Conservation (phyloP, 2,797 vertebrate species). For the Sebastolobus alascanus region DNA sequence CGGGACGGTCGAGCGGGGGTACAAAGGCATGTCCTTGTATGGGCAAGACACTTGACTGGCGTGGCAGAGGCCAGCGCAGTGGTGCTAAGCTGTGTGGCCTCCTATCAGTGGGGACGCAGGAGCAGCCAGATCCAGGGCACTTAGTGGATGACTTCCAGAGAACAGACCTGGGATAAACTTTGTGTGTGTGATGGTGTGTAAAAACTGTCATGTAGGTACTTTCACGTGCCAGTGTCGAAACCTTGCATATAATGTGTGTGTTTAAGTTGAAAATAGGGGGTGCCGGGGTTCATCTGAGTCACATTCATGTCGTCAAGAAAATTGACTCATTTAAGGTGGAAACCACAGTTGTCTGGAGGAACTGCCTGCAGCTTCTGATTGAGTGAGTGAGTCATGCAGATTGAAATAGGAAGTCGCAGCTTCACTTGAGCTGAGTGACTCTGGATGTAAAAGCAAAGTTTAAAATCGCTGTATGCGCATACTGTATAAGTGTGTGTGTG, state of each 20-base stretch:
- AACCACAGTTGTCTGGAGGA: constrained; percentile 68
- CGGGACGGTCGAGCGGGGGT: constrained; percentile 57
- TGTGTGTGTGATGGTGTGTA: constrained; percentile 28
- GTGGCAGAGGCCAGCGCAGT: constrained; percentile 69
- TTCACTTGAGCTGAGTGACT: constrained; percentile 52
- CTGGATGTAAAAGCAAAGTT: constrained; percentile 66
- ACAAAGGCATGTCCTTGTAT: constrained; percentile 83
- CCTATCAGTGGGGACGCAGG: constrained; percentile 74
- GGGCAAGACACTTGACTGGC: constrained; percentile 81
- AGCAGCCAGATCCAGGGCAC: constrained; percentile 70
- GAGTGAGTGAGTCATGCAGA: constrained; percentile 75
- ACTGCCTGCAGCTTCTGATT: constrained; percentile 71
- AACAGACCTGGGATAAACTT: constrained; percentile 63
- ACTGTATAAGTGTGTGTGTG: neutral
- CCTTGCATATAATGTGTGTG: neutral
- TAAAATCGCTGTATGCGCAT: constrained; percentile 50
- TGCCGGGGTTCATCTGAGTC: constrained; percentile 49
- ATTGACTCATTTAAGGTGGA: constrained; percentile 73
- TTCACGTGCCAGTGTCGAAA: neutral
- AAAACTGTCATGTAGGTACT: constrained; percentile 10
- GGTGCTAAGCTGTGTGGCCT: constrained; percentile 68
- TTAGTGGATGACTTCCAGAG: constrained; percentile 80
- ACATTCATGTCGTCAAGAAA: constrained; percentile 59
- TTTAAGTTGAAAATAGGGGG: constrained; percentile 16
- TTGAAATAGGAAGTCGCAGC: constrained; percentile 74